These are phyloP conservation scores for Stegostoma tigrinum DNA, from an alignment of 2,113 vertebrate species.

Conservation along the genomic window DNA sequence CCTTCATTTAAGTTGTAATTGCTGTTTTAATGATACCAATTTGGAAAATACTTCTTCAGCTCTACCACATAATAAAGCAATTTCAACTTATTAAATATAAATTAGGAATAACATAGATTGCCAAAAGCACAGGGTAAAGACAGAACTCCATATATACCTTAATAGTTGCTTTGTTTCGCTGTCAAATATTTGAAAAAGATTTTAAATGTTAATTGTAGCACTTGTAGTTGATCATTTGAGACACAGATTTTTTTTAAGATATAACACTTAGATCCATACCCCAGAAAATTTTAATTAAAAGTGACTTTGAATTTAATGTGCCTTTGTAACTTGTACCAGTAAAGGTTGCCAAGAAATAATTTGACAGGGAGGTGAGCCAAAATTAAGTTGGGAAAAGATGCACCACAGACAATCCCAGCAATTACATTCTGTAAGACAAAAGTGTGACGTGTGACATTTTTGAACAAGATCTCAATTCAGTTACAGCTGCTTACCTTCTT, in stretches of 20 bases:
- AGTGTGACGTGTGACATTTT: constrained; percentile 11
- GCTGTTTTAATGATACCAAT: constrained; percentile 37
- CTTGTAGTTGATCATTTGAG: constrained; percentile 5
- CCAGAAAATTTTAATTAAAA: constrained; percentile 22
- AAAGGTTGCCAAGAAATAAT: constrained; percentile 25
- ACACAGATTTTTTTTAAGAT: not conserved
- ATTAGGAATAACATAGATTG: constrained; percentile 35
- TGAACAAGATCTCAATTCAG: constrained; percentile 13
- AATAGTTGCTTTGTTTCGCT: constrained; percentile 17
- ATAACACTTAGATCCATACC: constrained; percentile 1
- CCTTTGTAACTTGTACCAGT: constrained; percentile 10
- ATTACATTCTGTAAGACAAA: not conserved
- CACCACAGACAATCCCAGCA: not conserved
- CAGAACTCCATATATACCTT: constrained; percentile 13
- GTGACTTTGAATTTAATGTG: constrained; percentile 23
- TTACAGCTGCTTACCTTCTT: not conserved
- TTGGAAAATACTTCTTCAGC: constrained; percentile 36
- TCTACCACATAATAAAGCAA: constrained; percentile 35
- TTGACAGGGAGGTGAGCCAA: constrained; percentile 24
- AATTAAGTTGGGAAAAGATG: constrained; percentile 25
- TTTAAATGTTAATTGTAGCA: constrained; percentile 29
- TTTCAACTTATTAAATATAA: constrained; percentile 35
- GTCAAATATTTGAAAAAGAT: constrained; percentile 21
- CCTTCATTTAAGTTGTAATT: constrained; percentile 36
- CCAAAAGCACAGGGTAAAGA: constrained; percentile 35